Percentiles rank a stretch among this genome's conserved stretches.
Conservation (phyloP, 2,797 vertebrate species). For the Liparis tanakae region DNA sequence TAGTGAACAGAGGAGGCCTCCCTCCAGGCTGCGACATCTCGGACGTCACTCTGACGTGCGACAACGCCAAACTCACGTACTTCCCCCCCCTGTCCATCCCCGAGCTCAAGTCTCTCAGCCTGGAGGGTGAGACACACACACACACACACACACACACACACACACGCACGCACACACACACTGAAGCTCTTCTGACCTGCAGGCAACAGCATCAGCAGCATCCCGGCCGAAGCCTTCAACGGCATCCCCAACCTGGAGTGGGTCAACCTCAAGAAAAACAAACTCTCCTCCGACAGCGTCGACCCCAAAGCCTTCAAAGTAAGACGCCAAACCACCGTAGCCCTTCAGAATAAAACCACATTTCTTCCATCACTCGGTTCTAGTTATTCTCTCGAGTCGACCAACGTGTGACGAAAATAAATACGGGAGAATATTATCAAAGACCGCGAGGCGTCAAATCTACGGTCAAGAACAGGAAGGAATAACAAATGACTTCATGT, state of each 20-base stretch:
- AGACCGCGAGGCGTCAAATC: not conserved
- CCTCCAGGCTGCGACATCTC: constrained; percentile 88
- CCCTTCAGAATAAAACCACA: constrained; percentile 5
- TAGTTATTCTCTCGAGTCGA: not conserved
- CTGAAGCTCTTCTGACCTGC: constrained; percentile 34
- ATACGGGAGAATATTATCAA: not conserved
- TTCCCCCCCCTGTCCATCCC: constrained; percentile 90
- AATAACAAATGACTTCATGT: not conserved
- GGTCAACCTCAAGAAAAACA: constrained; percentile 95
- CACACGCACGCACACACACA: not conserved
- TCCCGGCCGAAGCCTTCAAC: constrained; percentile 92
- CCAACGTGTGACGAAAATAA: not conserved
- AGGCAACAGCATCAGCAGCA: constrained; percentile 91
- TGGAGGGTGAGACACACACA: constrained; percentile 85
- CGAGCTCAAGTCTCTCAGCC: constrained; percentile 89
- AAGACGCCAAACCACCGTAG: constrained; percentile 24
- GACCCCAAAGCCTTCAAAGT: constrained; percentile 68
- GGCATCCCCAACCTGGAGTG: constrained; percentile 94
- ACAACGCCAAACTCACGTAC: constrained; percentile 83
- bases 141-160: too few relatives aligned
- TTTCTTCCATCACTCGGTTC: not conserved
- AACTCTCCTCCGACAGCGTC: constrained; percentile 86
- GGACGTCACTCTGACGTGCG: constrained; percentile 89
- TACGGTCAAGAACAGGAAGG: not conserved
- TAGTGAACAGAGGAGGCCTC: constrained; percentile 68